Evolutionary conservation across 1,140 invertebrate species (phyloP), one percentile per base, ranked within the genome.

Genomic region (Copidosoma floridanum): DNA sequence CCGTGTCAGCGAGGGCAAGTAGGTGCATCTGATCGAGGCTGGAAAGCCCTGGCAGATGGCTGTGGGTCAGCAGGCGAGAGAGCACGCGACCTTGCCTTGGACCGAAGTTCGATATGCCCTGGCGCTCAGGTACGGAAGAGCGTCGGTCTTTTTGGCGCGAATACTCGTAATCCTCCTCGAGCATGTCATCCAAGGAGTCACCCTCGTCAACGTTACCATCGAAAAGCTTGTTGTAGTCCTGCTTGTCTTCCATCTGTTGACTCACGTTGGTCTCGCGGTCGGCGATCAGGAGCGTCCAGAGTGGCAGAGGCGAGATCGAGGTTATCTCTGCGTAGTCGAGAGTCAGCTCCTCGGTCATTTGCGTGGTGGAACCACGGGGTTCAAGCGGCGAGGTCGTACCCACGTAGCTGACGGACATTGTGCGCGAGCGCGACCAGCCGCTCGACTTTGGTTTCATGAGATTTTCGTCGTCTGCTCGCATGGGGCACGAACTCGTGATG

Each of bases 11-110:
- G 20, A 99, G 76, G 5, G 97, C 97, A 8, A 99, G 78, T 24
- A 99, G 81, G 81, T 99, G 97, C 96, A 99, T 99, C 78, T 99
- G 98, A 81, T 99, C 98, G 21, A 99, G 84, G 72, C 94, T 97
- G 2, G 95, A 97, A 4, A 99, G 81, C 0, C 97, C 97, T 1
- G 97, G 97, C 18, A 99, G 81, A 78, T 98, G 96, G 2, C 93
- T 96, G 76, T 98, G 95, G 0, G 96, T 98, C 11, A 99, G 81
- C 18, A 98, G 83, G 3, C 94, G 86, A 0, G 94, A 94, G 8
- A 98, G 78, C 0, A 93, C 80, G 50, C 89, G 81, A 66, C 87
- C 90, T 81, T 94, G 90, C 57, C 90, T 81, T 1, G 89, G 90
- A 1, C 91, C 91, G 68, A 94, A 94, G 71, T 93, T 89, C 2